Conservation (phyloP, 2,888 invertebrate genomes). For the Apamea crenata region DNA sequence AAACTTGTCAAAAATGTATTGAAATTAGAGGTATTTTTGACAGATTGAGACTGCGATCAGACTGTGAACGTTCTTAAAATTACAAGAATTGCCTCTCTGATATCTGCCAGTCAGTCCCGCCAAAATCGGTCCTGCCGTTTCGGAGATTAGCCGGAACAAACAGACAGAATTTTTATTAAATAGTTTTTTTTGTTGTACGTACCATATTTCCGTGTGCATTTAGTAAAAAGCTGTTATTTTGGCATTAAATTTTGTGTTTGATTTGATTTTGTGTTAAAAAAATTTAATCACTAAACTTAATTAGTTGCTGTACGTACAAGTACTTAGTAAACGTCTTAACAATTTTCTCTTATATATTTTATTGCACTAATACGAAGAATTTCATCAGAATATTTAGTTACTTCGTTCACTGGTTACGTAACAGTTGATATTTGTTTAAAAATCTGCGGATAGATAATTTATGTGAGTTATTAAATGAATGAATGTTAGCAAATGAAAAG, state of each 20-base stretch:
- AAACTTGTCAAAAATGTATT: no score
- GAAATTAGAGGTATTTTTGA: no score
- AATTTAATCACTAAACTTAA: not conserved
- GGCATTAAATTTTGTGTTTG: not conserved
- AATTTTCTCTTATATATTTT: not conserved
- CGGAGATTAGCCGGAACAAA: not conserved
- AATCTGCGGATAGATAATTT: not conserved
- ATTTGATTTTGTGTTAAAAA: no score
- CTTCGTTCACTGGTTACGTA: not conserved
- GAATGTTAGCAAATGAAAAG: not conserved
- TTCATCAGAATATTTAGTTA: not conserved
- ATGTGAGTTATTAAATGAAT: not conserved
- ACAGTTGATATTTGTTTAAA: slow-evolving; percentile 5
- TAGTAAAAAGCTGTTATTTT: not conserved
- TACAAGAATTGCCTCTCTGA: no score
- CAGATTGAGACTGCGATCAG: no score
- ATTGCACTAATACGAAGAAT: not conserved
- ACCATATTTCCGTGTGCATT: not conserved
- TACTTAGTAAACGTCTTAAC: not conserved
- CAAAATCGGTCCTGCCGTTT: not conserved
- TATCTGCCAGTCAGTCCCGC: no score
- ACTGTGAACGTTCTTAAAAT: no score
- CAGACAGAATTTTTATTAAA: not conserved
- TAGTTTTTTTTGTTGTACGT: no score
- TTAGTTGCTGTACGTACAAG: not conserved